Evolutionary conservation across 1,140 invertebrate species (phyloP).

Genomic region (Anastatus disparis): DNA sequence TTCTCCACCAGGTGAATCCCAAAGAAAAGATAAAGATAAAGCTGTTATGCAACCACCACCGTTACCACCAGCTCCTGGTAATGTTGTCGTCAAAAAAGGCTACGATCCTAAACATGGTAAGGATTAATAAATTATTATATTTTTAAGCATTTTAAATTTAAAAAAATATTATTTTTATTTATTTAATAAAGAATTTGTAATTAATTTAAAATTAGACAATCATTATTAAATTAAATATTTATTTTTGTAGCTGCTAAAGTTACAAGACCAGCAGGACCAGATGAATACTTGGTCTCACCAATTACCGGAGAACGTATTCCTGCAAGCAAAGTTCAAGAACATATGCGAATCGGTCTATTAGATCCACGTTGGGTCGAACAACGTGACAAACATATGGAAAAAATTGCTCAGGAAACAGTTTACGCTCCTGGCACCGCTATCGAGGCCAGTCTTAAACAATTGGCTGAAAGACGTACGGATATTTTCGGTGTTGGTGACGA

Average conservation of each 20-base stretch:
- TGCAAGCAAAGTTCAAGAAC: constrained; percentile 95
- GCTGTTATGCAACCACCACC: constrained; percentile 73
- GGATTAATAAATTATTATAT: constrained; percentile 20
- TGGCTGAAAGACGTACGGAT: constrained; percentile 98
- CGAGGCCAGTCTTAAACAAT: constrained; percentile 92
- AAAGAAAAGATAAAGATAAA: constrained; percentile 66
- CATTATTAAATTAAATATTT: too few species aligned
- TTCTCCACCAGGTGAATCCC: constrained; percentile 57
- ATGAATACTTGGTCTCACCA: constrained; percentile 96
- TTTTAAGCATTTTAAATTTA: not conserved
- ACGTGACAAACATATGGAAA: constrained; percentile 89
- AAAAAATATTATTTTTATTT: not conserved
- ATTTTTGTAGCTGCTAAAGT: constrained; percentile 67
- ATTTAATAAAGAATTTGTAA: too few species aligned
- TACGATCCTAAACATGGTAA: constrained; percentile 91
- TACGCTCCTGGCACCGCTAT: constrained; percentile 91
- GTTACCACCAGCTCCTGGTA: constrained; percentile 89
- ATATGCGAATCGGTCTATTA: constrained; percentile 96
- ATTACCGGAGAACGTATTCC: constrained; percentile 98
- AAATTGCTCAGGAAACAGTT: constrained; percentile 85
- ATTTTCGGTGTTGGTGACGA: constrained; percentile 99
- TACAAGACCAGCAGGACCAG: constrained; percentile 71
- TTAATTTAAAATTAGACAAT: too few species aligned
- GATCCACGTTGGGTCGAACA: constrained; percentile 99
- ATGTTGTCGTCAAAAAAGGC: constrained; percentile 94